Percentiles rank a stretch among this genome's conserved stretches.
These are phyloP conservation scores for Mythimna ferrago DNA, from an alignment of 2,888 invertebrate species.

Conservation along the genomic window DNA sequence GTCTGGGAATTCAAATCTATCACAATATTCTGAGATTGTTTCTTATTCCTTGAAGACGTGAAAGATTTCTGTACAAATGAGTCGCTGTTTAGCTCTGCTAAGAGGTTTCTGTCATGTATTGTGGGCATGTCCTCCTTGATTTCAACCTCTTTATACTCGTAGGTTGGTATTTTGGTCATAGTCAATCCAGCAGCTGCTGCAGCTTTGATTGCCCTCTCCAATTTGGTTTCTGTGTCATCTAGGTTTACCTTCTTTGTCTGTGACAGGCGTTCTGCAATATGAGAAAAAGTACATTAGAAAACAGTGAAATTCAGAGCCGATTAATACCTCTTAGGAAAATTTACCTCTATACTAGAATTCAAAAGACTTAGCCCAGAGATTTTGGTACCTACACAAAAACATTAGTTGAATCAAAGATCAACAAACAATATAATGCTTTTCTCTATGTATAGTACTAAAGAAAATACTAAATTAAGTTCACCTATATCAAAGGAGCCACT, in stretches of 20 bases:
- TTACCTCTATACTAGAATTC: not conserved
- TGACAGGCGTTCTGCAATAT: constrained; percentile 73
- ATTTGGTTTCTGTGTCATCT: constrained; percentile 86
- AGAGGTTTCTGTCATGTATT: constrained; percentile 89
- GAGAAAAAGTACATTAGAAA: no score
- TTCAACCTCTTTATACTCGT: constrained; percentile 86
- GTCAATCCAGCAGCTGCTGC: constrained; percentile 88
- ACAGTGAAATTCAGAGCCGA: not conserved
- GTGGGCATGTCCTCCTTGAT: constrained; percentile 89
- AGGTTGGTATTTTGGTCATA: constrained; percentile 88
- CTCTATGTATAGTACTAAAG: no score
- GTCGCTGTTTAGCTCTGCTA: constrained; percentile 94
- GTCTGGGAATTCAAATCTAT: constrained; percentile 94
- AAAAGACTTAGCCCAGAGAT: not conserved
- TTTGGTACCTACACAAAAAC: not conserved
- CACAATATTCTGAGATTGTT: constrained; percentile 92
- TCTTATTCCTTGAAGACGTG: constrained; percentile 91
- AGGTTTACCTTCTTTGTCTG: constrained; percentile 72
- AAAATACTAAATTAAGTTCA: not conserved
- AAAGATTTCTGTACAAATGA: constrained; percentile 92
- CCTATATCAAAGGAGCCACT: constrained; percentile 83
- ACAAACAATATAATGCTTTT: not conserved
- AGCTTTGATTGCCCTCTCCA: constrained; percentile 88
- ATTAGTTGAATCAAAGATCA: not conserved
- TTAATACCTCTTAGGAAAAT: not conserved